Evolutionary conservation across 2,888 invertebrate species (phyloP).

Genomic region (Drosophila mulleri): DNA sequence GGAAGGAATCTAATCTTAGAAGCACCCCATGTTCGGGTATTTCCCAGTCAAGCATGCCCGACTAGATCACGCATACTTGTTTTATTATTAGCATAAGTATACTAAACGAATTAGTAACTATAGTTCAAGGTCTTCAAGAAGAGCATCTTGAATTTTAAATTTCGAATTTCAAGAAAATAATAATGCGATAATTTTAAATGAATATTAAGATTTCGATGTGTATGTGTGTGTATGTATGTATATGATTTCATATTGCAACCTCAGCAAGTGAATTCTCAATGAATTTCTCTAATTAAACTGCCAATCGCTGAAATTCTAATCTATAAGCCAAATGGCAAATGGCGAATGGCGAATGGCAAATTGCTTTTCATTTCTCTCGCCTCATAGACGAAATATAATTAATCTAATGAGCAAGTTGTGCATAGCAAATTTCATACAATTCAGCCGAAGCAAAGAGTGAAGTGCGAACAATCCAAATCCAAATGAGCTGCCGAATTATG

Average conservation of each 20-base stretch:
- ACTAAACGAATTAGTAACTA: conserved; percentile 1
- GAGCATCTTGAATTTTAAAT: too few species aligned
- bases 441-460: background rate
- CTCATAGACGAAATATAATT: background rate
- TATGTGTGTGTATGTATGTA: too few species aligned
- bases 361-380: background rate
- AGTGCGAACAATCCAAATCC: background rate
- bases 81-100: background rate
- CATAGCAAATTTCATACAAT: background rate
- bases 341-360: background rate
- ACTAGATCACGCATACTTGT: background rate
- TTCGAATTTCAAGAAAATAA: background rate
- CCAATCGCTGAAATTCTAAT: conserved; percentile 9
- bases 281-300: conserved; percentile 54
- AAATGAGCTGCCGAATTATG: conserved; percentile 7
- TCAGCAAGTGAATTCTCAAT: conserved; percentile 14
- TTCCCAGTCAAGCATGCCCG: background rate
- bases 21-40: background rate
- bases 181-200: too few species aligned
- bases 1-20: too few species aligned
- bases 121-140: background rate
- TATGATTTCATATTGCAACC: conserved; percentile 25
- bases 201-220: too few species aligned
- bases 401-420: conserved; percentile 3
- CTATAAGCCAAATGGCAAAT: background rate